Evolutionary conservation across 1,140 invertebrate species (phyloP), one percentile per base, ranked within the genome.

Genomic region (Sarcophaga bullata): DNA sequence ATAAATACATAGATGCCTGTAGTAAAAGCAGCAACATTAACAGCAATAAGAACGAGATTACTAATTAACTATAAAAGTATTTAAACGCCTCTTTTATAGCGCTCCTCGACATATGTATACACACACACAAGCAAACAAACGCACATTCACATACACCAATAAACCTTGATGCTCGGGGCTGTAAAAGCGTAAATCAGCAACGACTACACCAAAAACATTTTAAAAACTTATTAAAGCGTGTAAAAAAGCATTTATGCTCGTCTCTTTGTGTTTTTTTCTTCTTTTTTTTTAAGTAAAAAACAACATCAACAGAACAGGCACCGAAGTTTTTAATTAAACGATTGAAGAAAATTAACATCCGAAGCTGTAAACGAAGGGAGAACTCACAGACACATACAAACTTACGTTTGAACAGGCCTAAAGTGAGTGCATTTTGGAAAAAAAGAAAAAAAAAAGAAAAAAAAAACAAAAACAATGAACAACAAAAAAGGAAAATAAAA

Each of bases 171-270:
- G 75, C 37, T 50, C n/a, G 49, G 8, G 73, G 11, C 50, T 78
- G 75, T 78, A 78, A 52, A 49, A 78, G 19, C 17, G 54, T 17
- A 48, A 78, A 48, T 19, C 75, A 52, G 25, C 50, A 78, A 78
- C 48, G 19, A 25, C 62, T 25, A 25, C 62, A 72, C 8, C n/a
- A 52, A 52, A 17, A 78, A 78, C 48, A 78, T 78, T 78, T 78
- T 78, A 49, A 78, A 78, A 78, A 50, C 48, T 78, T 78, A 78
- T 78, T 78, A 50, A 78, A 78, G 8, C 75, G 49, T 78, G 75
- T 48, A 78, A 50, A 78, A 78, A 78, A 78, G 54, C 75, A 78
- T 78, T 78, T 78, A 78, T 78, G 75, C 8, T 78, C n/a, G 62
- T 72, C 37, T 72, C n/a, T 72, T 37, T 37, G 4, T 37, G 25